Base-by-base conservation (phyloP, 1,140 invertebrate species). In the Andricus grossulariae region DNA sequence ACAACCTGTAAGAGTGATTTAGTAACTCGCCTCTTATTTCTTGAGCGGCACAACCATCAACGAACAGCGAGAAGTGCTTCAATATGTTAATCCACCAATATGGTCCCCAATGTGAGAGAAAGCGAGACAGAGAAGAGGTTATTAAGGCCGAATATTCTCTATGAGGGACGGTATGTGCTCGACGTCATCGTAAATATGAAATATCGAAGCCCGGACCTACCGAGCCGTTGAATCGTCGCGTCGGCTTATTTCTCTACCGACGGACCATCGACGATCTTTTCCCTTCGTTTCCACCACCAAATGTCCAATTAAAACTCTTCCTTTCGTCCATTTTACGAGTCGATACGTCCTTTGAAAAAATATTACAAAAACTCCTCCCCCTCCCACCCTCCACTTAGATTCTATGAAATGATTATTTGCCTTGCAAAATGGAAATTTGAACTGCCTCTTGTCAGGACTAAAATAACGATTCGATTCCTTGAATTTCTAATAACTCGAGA, bases 11-110 rank as follows among this genome's bases (percentile, higher is more conserved):
- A 75, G 76, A 87, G 80, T 91, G 90, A 91, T 91, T 91, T 91
- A 91, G 86, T 91, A 90, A 90, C 89, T 91, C 88, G 84, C 78
- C 82, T 85, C 83, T 88, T 88, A 86, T 88, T 87, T 83, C 79
- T 82, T 66, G 71, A 70, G 71, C 78, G 75, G 75, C 78, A 78
- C 71, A 77, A 39, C 50, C 77, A 80, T 82, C 77, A 76, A 45
- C 73, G 78, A 75, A 78, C 73, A 73, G 71, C 74, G 80, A 77
- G 74, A 82, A 84, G 77, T 84, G 85, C 86, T 86, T 91, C 89
- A 89, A 90, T 91, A 91, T 91, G 89, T 91, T 91, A 91, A 91
- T 91, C 88, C 88, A 85, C 83, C 82, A 85, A 87, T 88, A 89
- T 90, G 89, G 89, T 90, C 81, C 83, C 83, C 86, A 85, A 83